phyloP scores from a whole-genome alignment of 2,797 vertebrate species.

The Hafferia zeledoni region DNA sequence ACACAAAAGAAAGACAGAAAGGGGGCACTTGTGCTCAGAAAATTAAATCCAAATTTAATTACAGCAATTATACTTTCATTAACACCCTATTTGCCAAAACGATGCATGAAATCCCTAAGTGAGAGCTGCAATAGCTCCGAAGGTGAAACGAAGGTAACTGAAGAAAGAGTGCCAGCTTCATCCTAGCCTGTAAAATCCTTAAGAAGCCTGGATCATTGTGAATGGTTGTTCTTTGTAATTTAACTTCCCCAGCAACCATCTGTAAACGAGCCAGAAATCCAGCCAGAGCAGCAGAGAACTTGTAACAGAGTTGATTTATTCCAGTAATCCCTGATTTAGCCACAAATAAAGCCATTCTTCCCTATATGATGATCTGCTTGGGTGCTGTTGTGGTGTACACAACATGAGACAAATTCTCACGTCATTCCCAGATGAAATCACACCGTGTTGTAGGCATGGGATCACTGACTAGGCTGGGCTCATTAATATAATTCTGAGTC shows the following conservation, averaged over 20 bases:
- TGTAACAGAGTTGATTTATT: constrained; percentile 13
- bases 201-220: neutral
- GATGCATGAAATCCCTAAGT: neutral
- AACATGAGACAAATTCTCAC: neutral
- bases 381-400: neutral
- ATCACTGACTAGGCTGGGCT: neutral
- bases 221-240: neutral
- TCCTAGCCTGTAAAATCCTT: neutral
- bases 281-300: neutral
- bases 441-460: neutral
- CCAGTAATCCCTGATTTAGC: neutral
- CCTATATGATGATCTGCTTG: neutral
- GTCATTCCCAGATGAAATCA: neutral
- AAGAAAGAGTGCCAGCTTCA: neutral
- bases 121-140: neutral
- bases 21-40: constrained; percentile 2
- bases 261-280: constrained; percentile 10
- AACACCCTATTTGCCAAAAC: constrained; percentile 2
- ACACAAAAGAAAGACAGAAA: constrained; percentile 42
- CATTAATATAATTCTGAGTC: neutral
- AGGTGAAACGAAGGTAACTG: neutral
- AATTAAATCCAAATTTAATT: constrained; percentile 42
- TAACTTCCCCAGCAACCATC: neutral
- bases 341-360: neutral
- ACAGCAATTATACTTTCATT: constrained; percentile 29